Conservation (phyloP, 1,140 invertebrate species). For the Bilobella aurantiaca region DNA sequence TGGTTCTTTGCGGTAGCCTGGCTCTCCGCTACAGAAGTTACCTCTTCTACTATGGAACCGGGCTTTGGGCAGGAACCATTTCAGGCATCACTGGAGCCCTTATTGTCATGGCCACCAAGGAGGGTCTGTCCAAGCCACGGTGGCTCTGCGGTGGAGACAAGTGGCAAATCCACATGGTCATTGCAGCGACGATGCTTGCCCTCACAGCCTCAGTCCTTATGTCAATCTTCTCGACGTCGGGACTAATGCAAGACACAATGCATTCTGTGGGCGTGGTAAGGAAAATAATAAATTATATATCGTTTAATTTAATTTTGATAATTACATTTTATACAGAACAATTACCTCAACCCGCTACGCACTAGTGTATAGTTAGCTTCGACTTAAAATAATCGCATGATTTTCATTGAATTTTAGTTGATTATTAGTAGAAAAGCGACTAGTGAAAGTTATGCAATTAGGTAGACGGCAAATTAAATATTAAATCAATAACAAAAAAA, state of each 20-base stretch:
- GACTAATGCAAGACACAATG: slow-evolving; percentile 23
- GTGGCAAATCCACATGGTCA: slow-evolving; percentile 27
- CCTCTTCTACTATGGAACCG: slow-evolving; percentile 31
- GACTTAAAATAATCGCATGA: too few species aligned
- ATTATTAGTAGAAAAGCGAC: too few species aligned
- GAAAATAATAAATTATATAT: too few species aligned
- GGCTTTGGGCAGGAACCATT: slow-evolving; percentile 28
- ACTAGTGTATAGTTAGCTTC: too few species aligned
- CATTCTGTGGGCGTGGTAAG: slow-evolving; percentile 23
- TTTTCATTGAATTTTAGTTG: too few species aligned
- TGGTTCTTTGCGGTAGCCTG: slow-evolving; percentile 26
- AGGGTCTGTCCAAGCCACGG: slow-evolving; percentile 18
- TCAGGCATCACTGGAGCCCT: slow-evolving; percentile 27
- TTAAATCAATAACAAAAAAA: too few species aligned
- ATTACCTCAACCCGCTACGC: too few species aligned
- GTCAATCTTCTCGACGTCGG: slow-evolving; percentile 29
- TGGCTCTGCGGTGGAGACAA: slow-evolving; percentile 24
- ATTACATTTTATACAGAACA: too few species aligned
- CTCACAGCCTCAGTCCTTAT: slow-evolving; percentile 21
- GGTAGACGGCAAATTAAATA: too few species aligned
- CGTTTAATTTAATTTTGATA: too few species aligned
- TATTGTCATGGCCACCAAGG: slow-evolving; percentile 26
- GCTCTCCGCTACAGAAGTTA: slow-evolving; percentile 32
- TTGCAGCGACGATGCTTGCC: slow-evolving; percentile 20
- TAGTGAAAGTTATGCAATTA: too few species aligned